Evolutionary conservation across 1,140 invertebrate species (phyloP).

Genomic region (Neodiprion fabricii): DNA sequence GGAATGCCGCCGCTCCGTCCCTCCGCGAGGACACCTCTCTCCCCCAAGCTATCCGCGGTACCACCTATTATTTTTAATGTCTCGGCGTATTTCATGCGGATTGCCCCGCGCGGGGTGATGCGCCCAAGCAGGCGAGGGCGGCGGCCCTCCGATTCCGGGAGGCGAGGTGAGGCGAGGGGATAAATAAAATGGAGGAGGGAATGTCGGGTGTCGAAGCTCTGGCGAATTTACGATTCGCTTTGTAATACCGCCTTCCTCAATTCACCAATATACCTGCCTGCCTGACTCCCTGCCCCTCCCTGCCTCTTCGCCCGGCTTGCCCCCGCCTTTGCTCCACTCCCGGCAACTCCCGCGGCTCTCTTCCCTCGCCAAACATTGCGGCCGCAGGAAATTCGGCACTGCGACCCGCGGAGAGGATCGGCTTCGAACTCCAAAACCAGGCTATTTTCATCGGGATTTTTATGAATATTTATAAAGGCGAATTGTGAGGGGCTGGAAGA

Average conservation of each 20-base stretch:
- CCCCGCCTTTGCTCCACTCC: constrained; percentile 6
- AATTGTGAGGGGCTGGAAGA: too few relatives aligned
- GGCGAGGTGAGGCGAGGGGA: constrained; percentile 18
- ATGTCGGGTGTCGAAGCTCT: constrained; percentile 61
- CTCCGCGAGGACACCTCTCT: constrained; percentile 12
- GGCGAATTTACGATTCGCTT: constrained; percentile 62
- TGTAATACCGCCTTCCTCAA: constrained; percentile 62
- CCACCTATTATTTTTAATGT: constrained; percentile 56
- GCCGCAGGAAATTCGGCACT: neutral
- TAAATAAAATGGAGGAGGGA: constrained; percentile 51
- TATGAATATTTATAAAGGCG: too few relatives aligned
- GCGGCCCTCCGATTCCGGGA: too few relatives aligned
- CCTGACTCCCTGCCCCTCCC: neutral
- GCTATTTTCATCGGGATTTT: too few relatives aligned
- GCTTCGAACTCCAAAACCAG: too few relatives aligned
- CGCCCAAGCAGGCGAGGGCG: constrained; percentile 2
- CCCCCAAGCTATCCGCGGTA: constrained; percentile 21
- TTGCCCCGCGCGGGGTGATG: constrained; percentile 19
- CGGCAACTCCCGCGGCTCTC: constrained; percentile 23
- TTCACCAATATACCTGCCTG: constrained; percentile 55
- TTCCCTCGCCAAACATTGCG: neutral
- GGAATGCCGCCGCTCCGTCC: constrained; percentile 7
- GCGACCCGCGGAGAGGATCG: too few relatives aligned
- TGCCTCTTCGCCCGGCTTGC: constrained; percentile 16
- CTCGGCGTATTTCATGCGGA: constrained; percentile 44